Conservation (phyloP, 2,113 vertebrate species). For the Aegithalos caudatus region DNA sequence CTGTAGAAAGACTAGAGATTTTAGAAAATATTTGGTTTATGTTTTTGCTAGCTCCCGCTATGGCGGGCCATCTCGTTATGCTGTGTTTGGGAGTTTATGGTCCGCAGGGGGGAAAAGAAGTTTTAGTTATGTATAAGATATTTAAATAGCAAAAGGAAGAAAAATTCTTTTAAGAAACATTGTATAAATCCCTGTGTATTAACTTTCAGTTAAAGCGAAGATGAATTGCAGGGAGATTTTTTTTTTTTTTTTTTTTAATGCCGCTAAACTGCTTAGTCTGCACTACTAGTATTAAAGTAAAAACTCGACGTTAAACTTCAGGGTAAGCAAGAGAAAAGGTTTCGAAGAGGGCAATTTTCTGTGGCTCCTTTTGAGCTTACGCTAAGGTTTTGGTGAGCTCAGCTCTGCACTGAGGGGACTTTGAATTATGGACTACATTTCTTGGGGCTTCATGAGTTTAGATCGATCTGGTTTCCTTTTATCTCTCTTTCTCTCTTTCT, state of each 20-base stretch:
- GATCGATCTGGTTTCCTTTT: neutral
- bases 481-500: neutral
- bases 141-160: neutral
- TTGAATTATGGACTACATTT: conserved; percentile 8
- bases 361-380: neutral
- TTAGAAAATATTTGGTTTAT: neutral
- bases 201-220: neutral
- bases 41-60: neutral
- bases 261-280: neutral
- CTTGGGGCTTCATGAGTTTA: neutral
- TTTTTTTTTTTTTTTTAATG: neutral
- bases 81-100: neutral
- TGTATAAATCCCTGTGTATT: neutral
- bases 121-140: neutral
- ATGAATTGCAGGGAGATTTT: neutral
- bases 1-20: neutral
- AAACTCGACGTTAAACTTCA: conserved; percentile 26
- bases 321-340: neutral
- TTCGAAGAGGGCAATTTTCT: neutral
- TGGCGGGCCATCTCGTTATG: neutral
- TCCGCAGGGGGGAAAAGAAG: neutral
- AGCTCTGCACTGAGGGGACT: neutral
- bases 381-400: conserved; percentile 4
- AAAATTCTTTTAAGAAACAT: neutral
- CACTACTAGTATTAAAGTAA: neutral